Percentiles rank a stretch among this genome's conserved stretches.
Conservation (phyloP, 2,113 vertebrate genomes). For the Cyprinodon brontotheroides region DNA sequence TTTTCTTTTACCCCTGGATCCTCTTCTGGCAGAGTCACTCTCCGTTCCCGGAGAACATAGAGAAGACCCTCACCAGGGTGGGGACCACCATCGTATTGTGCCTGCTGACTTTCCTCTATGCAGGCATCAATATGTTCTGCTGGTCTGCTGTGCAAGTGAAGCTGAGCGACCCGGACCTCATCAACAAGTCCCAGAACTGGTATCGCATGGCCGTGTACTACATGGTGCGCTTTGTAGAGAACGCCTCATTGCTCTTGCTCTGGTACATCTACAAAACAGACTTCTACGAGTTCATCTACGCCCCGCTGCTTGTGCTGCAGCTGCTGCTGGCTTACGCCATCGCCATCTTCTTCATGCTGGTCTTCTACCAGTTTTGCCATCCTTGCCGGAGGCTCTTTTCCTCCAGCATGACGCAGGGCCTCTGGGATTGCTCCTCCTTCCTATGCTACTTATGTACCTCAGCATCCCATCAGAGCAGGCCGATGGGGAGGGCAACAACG, state of each 20-base stretch:
- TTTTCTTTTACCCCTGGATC: slow-evolving; percentile 92
- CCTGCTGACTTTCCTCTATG: slow-evolving; percentile 93
- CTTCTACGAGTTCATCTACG: slow-evolving; percentile 86
- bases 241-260: slow-evolving; percentile 87
- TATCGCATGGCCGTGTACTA: slow-evolving; percentile 89
- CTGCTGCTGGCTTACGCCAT: slow-evolving; percentile 86
- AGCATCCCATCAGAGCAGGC: slow-evolving; percentile 26
- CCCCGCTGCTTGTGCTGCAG: slow-evolving; percentile 87
- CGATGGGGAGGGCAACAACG: slow-evolving; percentile 59
- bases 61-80: slow-evolving; percentile 90
- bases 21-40: slow-evolving; percentile 92
- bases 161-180: slow-evolving; percentile 90
- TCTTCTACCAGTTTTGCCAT: slow-evolving; percentile 96
- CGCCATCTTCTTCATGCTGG: slow-evolving; percentile 92
- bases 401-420: slow-evolving; percentile 83
- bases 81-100: slow-evolving; percentile 92
- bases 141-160: slow-evolving; percentile 96
- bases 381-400: slow-evolving; percentile 94
- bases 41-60: slow-evolving; percentile 94
- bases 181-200: slow-evolving; percentile 95
- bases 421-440: slow-evolving; percentile 82
- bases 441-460: slow-evolving; percentile 72
- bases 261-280: slow-evolving; percentile 92
- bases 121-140: slow-evolving; percentile 98
- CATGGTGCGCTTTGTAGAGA: slow-evolving; percentile 90